These are phyloP conservation scores for Cylindroiulus punctatus DNA, from an alignment of 2,888 invertebrate species.

Conservation along the genomic window DNA sequence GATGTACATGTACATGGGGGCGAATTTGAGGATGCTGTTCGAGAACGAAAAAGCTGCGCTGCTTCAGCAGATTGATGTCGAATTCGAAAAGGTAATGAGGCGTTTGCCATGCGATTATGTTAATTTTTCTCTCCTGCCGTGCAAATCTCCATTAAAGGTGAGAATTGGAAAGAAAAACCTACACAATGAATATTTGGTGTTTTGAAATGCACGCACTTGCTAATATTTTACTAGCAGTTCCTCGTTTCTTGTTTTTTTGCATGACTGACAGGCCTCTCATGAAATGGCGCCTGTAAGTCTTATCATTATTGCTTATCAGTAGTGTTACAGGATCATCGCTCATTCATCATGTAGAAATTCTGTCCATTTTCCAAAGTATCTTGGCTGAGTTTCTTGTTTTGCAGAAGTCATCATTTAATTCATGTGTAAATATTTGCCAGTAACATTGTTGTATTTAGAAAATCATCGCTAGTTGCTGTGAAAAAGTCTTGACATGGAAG, in stretches of 20 bases:
- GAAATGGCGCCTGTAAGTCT: constrained; percentile 47
- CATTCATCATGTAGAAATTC: not conserved
- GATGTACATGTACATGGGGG: constrained; percentile 84
- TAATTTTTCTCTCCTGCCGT: not conserved
- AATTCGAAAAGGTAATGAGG: constrained; percentile 77
- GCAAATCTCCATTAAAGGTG: not conserved
- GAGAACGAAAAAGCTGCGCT: constrained; percentile 87
- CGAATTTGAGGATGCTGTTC: constrained; percentile 78
- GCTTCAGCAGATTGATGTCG: constrained; percentile 83
- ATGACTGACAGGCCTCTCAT: constrained; percentile 49
- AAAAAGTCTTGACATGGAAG: too few species aligned
- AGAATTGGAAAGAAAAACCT: not conserved
- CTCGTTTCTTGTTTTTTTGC: not conserved
- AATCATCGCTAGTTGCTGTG: too few species aligned
- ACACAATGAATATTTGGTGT: not conserved
- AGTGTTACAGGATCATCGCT: not conserved
- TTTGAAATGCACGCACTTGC: not conserved
- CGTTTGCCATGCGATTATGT: too few species aligned
- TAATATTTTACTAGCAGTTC: not conserved
- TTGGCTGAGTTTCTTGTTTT: too few species aligned
- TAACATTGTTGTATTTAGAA: not conserved
- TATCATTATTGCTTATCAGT: not conserved
- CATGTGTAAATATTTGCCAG: not conserved
- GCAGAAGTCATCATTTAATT: too few species aligned
- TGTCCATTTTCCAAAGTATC: not conserved